phyloP scores from a whole-genome alignment of 2,888 invertebrate genomes.

The Macrosiphum euphorbiae region DNA sequence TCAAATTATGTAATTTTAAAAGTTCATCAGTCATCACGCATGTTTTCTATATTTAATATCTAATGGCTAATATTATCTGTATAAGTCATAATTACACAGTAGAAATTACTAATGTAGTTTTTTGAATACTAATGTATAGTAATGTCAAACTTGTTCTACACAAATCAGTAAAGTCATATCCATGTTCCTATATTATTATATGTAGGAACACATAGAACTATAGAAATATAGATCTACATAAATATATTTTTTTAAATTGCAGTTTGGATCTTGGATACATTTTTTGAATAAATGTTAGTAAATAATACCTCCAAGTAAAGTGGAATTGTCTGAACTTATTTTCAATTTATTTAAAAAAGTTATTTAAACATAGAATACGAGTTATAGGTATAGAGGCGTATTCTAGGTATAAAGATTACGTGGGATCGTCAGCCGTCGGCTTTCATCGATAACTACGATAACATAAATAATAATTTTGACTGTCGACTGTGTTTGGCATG shows the following conservation, averaged over 20 bases:
- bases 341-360: neutral
- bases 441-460: no score
- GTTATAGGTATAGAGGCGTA: neutral
- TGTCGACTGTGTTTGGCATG: no score
- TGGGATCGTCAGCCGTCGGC: no score
- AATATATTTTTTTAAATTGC: neutral
- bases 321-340: neutral
- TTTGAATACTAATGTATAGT: neutral
- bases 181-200: neutral
- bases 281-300: neutral
- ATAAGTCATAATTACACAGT: neutral
- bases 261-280: neutral
- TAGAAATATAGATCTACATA: neutral
- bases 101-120: neutral
- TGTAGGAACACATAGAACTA: neutral
- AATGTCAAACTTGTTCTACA: neutral
- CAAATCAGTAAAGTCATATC: neutral
- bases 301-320: neutral
- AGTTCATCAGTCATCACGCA: neutral
- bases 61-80: conserved; percentile 21
- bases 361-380: neutral
- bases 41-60: neutral
- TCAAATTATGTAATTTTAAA: conserved; percentile 23
- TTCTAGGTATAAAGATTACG: no score
- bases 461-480: no score